Base-by-base conservation (phyloP, 2,797 vertebrate species). In the Monodelphis domestica region DNA sequence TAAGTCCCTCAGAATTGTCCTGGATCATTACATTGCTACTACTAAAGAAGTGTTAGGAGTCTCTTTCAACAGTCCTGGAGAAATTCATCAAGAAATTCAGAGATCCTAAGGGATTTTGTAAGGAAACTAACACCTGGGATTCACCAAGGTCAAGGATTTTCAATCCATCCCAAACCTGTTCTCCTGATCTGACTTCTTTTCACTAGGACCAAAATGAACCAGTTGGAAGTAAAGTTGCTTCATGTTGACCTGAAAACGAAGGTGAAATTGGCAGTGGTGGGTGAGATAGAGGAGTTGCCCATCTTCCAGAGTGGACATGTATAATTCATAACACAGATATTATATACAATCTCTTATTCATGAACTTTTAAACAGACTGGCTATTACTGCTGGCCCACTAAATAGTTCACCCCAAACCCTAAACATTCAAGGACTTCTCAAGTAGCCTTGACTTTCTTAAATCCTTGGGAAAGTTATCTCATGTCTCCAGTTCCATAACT, bases 321-420 rank as follows among this genome's bases (percentile, higher is more conserved):
- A 97, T 95, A 96, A 98, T 97, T 97, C 97, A 98, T 97, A 94
- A 93, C 30, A 56, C 95, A 95, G 56, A 97, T 96, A 96, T 95
- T 97, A 97, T 93, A 63, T 91, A 50, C 92, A 96, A 93, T 95
- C 89, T 93, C 97, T 96, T 95, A 95, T 92, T 97, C 97, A 97
- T 96, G 94, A 95, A 93, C 96, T 59, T 96, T 98, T 96, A 96
- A 97, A 63, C 94, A 97, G 87, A 4, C 93, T 70, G 87, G 96
- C 91, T 95, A 94, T 97, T 96, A 88, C 94, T 95, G 87, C 54
- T 97, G 96, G 95, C 53, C 97, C 96, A 94, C 93, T 95, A 96
- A n/a, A 94, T 96, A 95, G 52, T 95, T 95, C 26, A 45, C 55
- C 50, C 53, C 30, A n/a, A 51, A 21, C 24, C 24, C 50, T 57